Evolutionary conservation across 2,797 vertebrate species (phyloP).

Genomic region (Ciconia nigra): DNA sequence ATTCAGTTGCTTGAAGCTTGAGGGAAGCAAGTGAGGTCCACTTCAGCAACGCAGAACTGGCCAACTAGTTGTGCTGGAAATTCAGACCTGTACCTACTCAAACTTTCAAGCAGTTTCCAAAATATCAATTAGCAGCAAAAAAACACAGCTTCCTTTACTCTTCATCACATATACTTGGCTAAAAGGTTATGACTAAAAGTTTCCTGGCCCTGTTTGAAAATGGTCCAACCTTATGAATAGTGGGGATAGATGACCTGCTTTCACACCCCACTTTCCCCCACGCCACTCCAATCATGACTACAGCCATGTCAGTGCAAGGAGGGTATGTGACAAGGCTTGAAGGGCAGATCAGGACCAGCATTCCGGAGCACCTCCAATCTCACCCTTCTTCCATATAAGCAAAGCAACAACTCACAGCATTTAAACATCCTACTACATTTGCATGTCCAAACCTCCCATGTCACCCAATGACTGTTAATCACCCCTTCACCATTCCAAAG

Average conservation of each 20-base stretch:
- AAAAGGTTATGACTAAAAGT: not conserved
- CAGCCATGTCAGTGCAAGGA: not conserved
- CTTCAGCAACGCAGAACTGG: not conserved
- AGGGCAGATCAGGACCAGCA: not conserved
- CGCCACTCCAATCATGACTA: not conserved
- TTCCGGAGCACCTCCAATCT: not conserved
- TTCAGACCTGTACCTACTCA: not conserved
- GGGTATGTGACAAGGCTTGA: not conserved
- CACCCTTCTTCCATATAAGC: not conserved
- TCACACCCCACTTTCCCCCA: not conserved
- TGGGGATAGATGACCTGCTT: not conserved
- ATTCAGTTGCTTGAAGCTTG: not conserved
- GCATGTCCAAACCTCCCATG: not conserved
- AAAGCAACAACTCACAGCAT: not conserved
- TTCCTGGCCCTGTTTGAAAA: not conserved
- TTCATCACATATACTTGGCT: not conserved
- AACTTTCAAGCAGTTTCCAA: not conserved
- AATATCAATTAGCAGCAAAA: not conserved
- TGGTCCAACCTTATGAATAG: rapidly evolving
- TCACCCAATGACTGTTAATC: not conserved
- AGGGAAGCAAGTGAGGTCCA: not conserved
- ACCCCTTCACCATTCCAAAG: not conserved
- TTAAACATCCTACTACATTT: not conserved
- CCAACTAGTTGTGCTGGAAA: not conserved
- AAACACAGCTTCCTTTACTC: not conserved